Percentiles rank a stretch among this genome's conserved stretches.
Conservation (phyloP, 35 echinoderm and acorn worm genomes). For the Nesometra sesokonis region DNA sequence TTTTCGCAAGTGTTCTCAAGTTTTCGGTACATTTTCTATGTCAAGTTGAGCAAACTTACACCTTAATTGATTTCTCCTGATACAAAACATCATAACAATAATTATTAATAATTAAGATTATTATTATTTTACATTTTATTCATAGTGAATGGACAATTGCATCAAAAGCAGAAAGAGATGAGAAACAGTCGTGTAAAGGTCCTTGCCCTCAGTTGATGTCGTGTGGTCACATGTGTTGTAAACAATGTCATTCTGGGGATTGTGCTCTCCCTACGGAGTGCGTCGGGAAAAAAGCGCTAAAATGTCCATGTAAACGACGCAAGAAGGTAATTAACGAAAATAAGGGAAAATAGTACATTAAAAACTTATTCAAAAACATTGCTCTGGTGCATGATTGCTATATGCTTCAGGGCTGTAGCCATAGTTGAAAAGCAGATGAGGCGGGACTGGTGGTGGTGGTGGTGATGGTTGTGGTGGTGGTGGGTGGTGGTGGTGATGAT, state of each 20-base stretch:
- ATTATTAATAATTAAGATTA: not conserved
- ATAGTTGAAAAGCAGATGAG: too few relatives aligned
- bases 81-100: not conserved
- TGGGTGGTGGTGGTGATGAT: too few relatives aligned
- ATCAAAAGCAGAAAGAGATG: conserved; percentile 13
- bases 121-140: not conserved
- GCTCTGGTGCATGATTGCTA: too few relatives aligned
- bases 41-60: too few relatives aligned
- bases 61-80: not conserved
- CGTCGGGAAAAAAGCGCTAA: conserved; percentile 36
- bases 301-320: conserved; percentile 53
- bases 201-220: conserved; percentile 44
- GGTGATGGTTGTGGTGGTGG: too few relatives aligned
- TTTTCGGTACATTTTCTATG: too few relatives aligned
- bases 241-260: conserved; percentile 53
- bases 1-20: too few relatives aligned
- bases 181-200: conserved; percentile 49
- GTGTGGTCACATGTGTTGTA: conserved; percentile 62
- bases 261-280: conserved; percentile 54
- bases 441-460: too few relatives aligned
- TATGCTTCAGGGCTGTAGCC: too few relatives aligned
- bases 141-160: conserved; percentile 55
- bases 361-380: too few relatives aligned
- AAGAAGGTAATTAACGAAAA: conserved; percentile 76
- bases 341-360: too few relatives aligned